Evolutionary conservation across 1,140 invertebrate species (phyloP), one percentile per base, ranked within the genome.

Genomic region (Cyphomyrmex costatus): DNA sequence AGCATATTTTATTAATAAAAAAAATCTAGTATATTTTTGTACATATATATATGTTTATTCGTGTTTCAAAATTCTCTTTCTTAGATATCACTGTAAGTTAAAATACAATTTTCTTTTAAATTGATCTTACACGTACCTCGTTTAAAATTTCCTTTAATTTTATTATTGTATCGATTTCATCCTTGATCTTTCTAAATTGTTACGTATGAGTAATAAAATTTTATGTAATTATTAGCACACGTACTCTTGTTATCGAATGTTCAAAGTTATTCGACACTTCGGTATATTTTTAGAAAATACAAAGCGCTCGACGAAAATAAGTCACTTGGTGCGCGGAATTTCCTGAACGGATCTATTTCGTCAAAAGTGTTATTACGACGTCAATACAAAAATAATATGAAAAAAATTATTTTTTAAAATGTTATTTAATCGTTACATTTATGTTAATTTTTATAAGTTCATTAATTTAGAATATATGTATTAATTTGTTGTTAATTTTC

Each of bases 231-330:
- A 73, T 73, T 79, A 68, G 71, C 53, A 80, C 83, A 30, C 77
- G 46, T 53, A 33, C 49, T 36, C 73, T 19, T 42, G 53, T 88
- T 85, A 87, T 87, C 49, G 56, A 71, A 71, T 68, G 58, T 83
- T 53, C 33, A 61, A 73, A 77, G 58, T 71, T 85, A 53, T 85
- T 61, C 80, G 58, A 74, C 70, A 42, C 33, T 30, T 30, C 27
- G 73, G 27, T 83, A 51, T 89, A 89, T 88, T 89, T 89, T 89
- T 70, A 65, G 82, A 61, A 21, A 1, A 16, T 30, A 24, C 51
- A 85, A 85, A 85, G 30, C 14, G 2, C 7, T 61, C 46, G 70
- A 60, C 65, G 60, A 78, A 88, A 86, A 88, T 70, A 33, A 19
- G 8, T 27, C 42, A 42, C 56, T 30, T 24, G 33, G 36, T 85